These are phyloP conservation scores for Archips crataeganus DNA, from an alignment of 2,888 invertebrate species.

Conservation along the genomic window DNA sequence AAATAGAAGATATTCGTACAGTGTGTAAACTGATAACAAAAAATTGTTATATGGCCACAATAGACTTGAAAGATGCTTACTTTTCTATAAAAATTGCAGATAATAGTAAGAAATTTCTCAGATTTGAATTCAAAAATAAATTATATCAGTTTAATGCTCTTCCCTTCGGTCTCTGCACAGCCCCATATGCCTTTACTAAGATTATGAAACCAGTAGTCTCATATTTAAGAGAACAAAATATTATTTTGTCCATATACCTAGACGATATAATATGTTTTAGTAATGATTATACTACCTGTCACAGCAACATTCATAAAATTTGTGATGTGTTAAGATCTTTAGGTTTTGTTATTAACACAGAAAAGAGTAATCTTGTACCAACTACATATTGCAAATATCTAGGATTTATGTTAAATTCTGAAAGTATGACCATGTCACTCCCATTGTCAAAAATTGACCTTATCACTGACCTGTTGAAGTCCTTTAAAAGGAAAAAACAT, in stretches of 20 bases:
- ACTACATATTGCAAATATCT: not conserved
- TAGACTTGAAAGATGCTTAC: no score
- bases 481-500: not conserved
- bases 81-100: no score
- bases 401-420: not conserved
- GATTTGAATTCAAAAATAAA: no score
- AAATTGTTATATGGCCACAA: no score
- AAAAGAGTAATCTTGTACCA: not conserved
- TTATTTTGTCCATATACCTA: not conserved
- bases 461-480: not conserved
- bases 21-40: no score
- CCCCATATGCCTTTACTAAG: not conserved
- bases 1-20: no score
- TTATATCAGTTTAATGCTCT: not conserved
- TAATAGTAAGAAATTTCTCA: no score
- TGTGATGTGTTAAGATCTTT: not conserved
- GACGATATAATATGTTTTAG: slow-evolving; percentile 1
- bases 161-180: not conserved
- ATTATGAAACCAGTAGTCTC: not conserved
- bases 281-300: not conserved
- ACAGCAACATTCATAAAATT: not conserved
- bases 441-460: not conserved
- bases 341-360: not conserved
- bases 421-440: not conserved
- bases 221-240: slow-evolving; percentile 2